These are phyloP conservation scores for Clivina fossor DNA, from an alignment of 2,888 invertebrate genomes.

Conservation along the genomic window DNA sequence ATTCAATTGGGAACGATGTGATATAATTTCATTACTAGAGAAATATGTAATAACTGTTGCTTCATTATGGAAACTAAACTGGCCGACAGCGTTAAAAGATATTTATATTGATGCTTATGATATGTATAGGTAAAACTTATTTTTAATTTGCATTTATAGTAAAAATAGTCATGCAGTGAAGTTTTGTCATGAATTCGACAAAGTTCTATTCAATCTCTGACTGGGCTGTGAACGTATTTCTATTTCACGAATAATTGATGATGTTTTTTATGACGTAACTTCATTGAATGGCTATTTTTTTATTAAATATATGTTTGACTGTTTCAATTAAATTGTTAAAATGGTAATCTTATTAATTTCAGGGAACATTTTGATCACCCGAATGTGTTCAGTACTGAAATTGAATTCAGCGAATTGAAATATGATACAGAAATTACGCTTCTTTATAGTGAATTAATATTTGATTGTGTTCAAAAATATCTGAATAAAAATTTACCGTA, in stretches of 20 bases:
- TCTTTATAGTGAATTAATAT: constrained; percentile 58
- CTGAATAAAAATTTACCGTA: constrained; percentile 22
- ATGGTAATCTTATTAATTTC: constrained; percentile 35
- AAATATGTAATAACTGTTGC: constrained; percentile 62
- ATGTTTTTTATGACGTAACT: too few species aligned
- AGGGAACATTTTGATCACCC: constrained; percentile 60
- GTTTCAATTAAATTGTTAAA: constrained; percentile 24
- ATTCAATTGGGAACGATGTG: constrained; percentile 60
- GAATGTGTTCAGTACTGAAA: constrained; percentile 51
- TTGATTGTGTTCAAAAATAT: constrained; percentile 43
- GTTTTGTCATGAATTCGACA: too few species aligned
- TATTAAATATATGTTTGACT: not conserved
- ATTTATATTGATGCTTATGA: constrained; percentile 64
- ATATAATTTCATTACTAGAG: constrained; percentile 63
- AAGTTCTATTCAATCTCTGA: too few species aligned
- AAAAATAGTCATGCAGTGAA: too few species aligned
- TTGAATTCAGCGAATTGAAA: constrained; percentile 51
- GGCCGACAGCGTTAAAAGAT: constrained; percentile 63
- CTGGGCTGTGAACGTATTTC: not conserved
- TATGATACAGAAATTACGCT: constrained; percentile 57
- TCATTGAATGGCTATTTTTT: too few species aligned
- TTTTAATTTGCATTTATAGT: too few species aligned
- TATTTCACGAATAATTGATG: not conserved
- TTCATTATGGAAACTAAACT: constrained; percentile 63
- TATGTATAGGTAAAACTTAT: constrained; percentile 51